Evolutionary conservation across 1,140 invertebrate genomes (phyloP), one percentile per base, ranked within the genome.

Genomic region (Anastrepha obliqua): DNA sequence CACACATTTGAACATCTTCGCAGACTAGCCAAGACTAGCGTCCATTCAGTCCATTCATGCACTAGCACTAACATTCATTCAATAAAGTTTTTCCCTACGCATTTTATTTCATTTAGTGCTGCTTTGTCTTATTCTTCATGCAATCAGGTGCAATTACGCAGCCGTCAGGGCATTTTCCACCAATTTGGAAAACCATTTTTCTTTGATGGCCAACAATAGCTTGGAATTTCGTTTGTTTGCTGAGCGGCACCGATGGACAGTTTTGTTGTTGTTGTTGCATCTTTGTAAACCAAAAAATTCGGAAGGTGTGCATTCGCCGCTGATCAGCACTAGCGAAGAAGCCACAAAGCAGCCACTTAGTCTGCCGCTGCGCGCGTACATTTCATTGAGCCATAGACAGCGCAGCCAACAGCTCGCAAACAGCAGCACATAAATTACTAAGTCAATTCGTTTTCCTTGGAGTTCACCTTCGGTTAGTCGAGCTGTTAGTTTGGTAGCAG

Each of bases 131-230:
- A 47, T 67, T 51, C 74, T 81, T 29, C 74, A 81, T 81, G 74
- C 44, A 81, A 81, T 81, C 74, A 81, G 74, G 74, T 81, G 74
- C 74, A 81, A 81, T 81, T 81, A 81, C 74, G 74, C 74, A 81
- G 74, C 74, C 74, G 47, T 81, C 47, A 58, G 44, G 17, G 47
- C 17, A 81, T 81, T 81, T 81, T 81, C 74, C 74, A 81, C 74
- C 47, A 81, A 81, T 58, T 81, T 81, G 47, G 47, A 42, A 55
- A 55, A 81, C 47, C 13, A 81, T 81, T 55, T 81, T 81, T 81
- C 74, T 81, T 81, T 81, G 47, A 55, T 20, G 47, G 17, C 15
- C 20, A 55, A 81, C 74, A 81, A 81, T 81, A 29, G 47, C 44
- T n/a, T 11, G 74, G 74, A 81, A 81, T 81, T 81, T 81, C 47